Evolutionary conservation across 1,140 invertebrate species (phyloP).

Genomic region (Aphis craccivora): DNA sequence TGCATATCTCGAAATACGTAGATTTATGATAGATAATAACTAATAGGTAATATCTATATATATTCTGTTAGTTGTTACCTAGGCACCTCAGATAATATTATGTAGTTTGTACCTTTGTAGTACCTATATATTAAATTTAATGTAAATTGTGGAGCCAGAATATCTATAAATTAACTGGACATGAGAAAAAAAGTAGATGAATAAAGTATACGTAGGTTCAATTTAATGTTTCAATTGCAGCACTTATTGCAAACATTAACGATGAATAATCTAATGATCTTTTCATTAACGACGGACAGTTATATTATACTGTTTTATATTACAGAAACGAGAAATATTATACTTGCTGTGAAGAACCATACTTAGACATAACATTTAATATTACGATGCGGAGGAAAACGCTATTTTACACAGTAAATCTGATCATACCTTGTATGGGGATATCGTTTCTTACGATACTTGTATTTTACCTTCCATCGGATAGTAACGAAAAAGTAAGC

Average conservation of each 20-base stretch:
- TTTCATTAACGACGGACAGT: not conserved
- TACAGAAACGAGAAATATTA: slow-evolving; percentile 92
- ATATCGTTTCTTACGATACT: slow-evolving; percentile 98
- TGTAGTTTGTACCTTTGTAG: not conserved
- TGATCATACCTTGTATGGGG: slow-evolving; percentile 96
- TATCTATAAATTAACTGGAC: not conserved
- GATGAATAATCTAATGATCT: not conserved
- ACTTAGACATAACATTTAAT: slow-evolving; percentile 98
- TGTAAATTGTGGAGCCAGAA: not conserved
- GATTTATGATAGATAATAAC: too few relatives aligned
- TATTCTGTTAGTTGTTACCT: not conserved
- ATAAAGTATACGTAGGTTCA: not conserved
- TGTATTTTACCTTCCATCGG: slow-evolving; percentile 98
- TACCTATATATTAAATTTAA: not conserved
- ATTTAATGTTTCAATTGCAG: not conserved
- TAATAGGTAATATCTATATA: too few relatives aligned
- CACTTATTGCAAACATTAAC: not conserved
- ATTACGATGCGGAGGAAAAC: slow-evolving; percentile 97
- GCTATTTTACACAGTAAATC: slow-evolving; percentile 96
- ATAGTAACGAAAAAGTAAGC: slow-evolving; percentile 97
- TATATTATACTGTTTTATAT: slow-evolving; percentile 57
- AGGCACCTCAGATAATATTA: not conserved
- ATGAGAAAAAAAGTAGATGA: not conserved
- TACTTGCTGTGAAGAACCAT: slow-evolving; percentile 95
- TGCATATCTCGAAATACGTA: too few relatives aligned